Conservation (phyloP, 2,113 vertebrate genomes). For the Enhydra lutris region DNA sequence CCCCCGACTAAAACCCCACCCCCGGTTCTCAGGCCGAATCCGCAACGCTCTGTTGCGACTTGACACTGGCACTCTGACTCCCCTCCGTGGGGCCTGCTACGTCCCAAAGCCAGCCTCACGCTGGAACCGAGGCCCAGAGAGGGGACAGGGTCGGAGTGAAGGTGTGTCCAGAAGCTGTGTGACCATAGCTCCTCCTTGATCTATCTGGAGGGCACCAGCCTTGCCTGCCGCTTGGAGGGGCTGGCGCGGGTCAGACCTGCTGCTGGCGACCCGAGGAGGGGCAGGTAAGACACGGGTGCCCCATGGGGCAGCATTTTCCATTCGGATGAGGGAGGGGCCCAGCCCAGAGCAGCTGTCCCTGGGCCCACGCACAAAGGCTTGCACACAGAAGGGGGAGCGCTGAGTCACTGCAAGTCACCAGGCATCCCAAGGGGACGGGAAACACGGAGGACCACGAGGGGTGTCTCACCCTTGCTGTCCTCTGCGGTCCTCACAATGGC, state of each 20-base stretch:
- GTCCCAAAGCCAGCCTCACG: background rate
- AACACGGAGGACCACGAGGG: rapidly evolving
- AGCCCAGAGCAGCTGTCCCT: no score
- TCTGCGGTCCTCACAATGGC: rapidly evolving
- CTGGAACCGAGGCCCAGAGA: background rate
- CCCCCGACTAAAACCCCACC: rapidly evolving
- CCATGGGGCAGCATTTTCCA: rapidly evolving
- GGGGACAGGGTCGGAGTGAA: no score
- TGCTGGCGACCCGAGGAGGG: background rate
- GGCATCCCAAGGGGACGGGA: rapidly evolving
- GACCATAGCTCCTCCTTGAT: background rate
- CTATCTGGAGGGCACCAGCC: background rate
- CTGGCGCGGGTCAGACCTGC: background rate
- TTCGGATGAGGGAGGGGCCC: background rate
- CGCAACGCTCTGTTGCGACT: rapidly evolving
- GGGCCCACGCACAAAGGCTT: no score
- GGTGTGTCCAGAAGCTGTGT: no score
- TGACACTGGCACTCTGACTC: background rate
- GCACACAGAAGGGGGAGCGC: background rate
- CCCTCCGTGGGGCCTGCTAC: background rate
- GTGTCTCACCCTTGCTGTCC: rapidly evolving
- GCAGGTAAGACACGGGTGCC: background rate
- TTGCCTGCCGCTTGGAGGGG: rapidly evolving
- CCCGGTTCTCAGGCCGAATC: rapidly evolving
- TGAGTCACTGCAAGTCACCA: background rate